Evolutionary conservation across 2,113 vertebrate species (phyloP), one percentile per base, ranked within the genome.

Genomic region (Lophochroa leadbeateri): DNA sequence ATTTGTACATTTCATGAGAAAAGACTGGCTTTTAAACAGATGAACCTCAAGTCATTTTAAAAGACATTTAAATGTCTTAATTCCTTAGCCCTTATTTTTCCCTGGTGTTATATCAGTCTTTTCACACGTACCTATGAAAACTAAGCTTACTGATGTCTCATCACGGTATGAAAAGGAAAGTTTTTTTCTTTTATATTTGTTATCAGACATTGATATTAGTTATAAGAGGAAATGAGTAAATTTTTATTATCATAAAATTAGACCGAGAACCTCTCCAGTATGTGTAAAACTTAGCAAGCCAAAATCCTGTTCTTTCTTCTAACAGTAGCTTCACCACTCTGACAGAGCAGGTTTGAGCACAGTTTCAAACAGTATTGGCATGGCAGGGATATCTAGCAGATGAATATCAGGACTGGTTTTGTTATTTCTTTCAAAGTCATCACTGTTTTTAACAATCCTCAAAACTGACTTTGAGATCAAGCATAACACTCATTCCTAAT

Each of bases 371-470:
- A 43, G 11, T 1, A 0, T 46, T 74, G 55, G 6, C 6, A 39
- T 46, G 47, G 50, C 37, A 64, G 25, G 41, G 8, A 11, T 84
- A 53, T 43, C 1, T 13, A 63, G 20, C 11, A 68, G 60, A 52
- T 28, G 17, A 92, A 15, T 49, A 61, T 53, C 69, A 88, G 43
- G 35, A 44, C 50, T 91, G 41, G 37, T 82, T 94, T 89, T 86
- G 50, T 50, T 88, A 50, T 90, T 92, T 28, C 90, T 92, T 74
- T 91, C n/a, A 63, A 83, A 97, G 86, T 93, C 11, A 7, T 86
- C 69, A 39, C 6, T 67, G 57, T 47, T 89, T 93, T 85, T 33
- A 60, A 87, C 49, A 52, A 49, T 57, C 29, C 6, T 83, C 15
- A 61, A 65, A 72, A 69, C 33, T n/a, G 4, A n/a, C 46, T 57